Conservation (phyloP, 2,888 invertebrate species). For the Hirtodrosophila alboralis region DNA sequence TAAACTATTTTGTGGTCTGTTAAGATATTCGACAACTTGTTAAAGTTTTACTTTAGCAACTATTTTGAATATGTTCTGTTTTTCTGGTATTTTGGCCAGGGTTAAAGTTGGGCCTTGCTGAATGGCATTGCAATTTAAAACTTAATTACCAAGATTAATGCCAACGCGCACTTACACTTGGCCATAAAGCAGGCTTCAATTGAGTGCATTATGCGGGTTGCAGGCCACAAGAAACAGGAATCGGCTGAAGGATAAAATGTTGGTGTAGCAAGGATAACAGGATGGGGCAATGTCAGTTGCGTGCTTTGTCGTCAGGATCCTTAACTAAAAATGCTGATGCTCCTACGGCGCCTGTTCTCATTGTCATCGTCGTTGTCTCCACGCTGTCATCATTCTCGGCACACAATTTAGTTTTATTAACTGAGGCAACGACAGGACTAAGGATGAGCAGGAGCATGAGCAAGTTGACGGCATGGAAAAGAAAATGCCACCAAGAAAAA, state of each 20-base stretch:
- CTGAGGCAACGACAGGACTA: conserved; percentile 27
- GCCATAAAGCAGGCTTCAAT: conserved; percentile 19
- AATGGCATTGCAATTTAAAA: conserved; percentile 17
- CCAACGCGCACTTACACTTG: conserved; percentile 6
- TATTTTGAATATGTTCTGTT: conserved; percentile 36
- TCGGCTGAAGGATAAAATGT: too few species aligned
- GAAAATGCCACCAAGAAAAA: conserved; percentile 47
- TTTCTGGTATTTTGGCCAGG: conserved; percentile 1
- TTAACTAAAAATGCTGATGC: conserved; percentile 20
- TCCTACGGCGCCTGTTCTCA: conserved; percentile 7
- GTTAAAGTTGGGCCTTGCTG: conserved; percentile 3
- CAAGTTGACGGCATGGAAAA: conserved; percentile 8
- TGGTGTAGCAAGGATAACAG: too few species aligned
- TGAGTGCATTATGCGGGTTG: conserved; percentile 14
- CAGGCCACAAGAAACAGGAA: neutral
- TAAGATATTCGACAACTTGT: conserved; percentile 5
- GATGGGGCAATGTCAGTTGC: neutral
- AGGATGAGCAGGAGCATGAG: conserved; percentile 8
- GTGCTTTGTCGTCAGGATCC: conserved; percentile 20
- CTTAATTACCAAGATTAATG: conserved; percentile 35
- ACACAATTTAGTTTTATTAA: conserved; percentile 78
- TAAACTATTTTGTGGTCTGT: conserved; percentile 24
- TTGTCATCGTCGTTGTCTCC: conserved; percentile 39
- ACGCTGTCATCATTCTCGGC: conserved; percentile 64
- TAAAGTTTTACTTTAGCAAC: conserved; percentile 7